Base-by-base conservation (phyloP, 2,888 invertebrate genomes). In the Hermodice carunculata region DNA sequence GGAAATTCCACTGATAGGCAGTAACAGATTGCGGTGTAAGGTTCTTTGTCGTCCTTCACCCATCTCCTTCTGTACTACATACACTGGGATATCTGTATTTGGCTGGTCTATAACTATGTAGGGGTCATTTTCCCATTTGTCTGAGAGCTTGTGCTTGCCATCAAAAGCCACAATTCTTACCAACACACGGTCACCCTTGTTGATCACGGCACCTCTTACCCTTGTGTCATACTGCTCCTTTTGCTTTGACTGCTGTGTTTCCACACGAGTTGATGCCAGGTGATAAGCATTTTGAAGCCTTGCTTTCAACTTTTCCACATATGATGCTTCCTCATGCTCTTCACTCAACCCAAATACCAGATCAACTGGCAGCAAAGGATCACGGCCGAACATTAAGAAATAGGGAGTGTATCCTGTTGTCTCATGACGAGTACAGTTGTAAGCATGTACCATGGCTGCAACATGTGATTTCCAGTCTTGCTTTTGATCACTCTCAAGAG, bases 331-430 rank as follows among this genome's bases (percentile, higher is more conserved):
- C n/a, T n/a, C n/a, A n/a, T n/a, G 26, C n/a, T 44, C 28, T 28
- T 26, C 40, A 17, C 46, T 40, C 19, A 42, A 2, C 29, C 43
- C 57, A n/a, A 46, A 32, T 34, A 48, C 56, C 26, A 53, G 42
- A 46, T 64, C 64, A 17, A 64, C 19, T 17, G 64, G 42, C 31
- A 61, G 51, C 5, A 40, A 17, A 42, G 61, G 61, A 28, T 61
- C 43, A 19, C 66, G 24, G n/a, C 64, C 67, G 48, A 68, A 66
- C 63, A 71, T 68, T 14, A 68, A 31, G 22, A 61, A 56, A 49
- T 62, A 65, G 8, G 63, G 63, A 19, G 52, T 44, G 19, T 32
- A 53, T 5, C 42, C 34, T 6, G 65, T 70, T 11, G 52, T 56
- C 37, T 66, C 64, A 49, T 70, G 60, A 29, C 40, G 44, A 14